These are phyloP conservation scores for Eristalis arbustorum DNA, from an alignment of 2,888 invertebrate species.

Conservation along the genomic window DNA sequence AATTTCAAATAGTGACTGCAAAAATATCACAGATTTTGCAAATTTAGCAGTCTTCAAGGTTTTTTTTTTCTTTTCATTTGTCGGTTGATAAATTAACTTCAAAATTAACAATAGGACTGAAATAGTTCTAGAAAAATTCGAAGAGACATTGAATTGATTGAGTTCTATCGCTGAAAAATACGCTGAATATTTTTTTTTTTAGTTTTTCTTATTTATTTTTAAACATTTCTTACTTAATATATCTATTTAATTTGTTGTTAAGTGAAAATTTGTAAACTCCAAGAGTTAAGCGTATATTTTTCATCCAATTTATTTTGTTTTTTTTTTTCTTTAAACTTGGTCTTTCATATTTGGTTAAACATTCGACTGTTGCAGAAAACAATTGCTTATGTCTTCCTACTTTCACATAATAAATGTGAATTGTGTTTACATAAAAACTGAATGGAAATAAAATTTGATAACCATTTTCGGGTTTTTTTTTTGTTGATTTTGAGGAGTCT, in stretches of 20 bases:
- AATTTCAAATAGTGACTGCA: slow-evolving; percentile 71
- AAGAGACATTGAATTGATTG: not conserved
- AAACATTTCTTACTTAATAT: not conserved
- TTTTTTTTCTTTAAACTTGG: slow-evolving; percentile 8
- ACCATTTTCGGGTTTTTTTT: not conserved
- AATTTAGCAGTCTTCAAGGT: slow-evolving; percentile 72
- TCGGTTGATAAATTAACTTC: not conserved
- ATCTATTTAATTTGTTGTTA: slow-evolving; percentile 1
- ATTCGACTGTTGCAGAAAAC: slow-evolving; percentile 10
- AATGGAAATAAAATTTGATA: not conserved
- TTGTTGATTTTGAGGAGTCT: slow-evolving; percentile 3
- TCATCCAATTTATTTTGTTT: slow-evolving; percentile 22
- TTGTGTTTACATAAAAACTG: not conserved
- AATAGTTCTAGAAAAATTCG: not conserved
- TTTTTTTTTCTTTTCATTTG: slow-evolving; percentile 24
- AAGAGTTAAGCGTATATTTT: slow-evolving; percentile 9
- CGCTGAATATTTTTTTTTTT: not conserved
- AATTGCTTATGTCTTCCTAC: slow-evolving; percentile 9
- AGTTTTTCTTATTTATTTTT: not conserved
- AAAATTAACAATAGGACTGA: not conserved
- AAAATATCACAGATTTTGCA: slow-evolving; percentile 74
- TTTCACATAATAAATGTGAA: not conserved
- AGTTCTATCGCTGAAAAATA: not conserved
- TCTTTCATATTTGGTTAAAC: slow-evolving; percentile 17
- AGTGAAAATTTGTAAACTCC: slow-evolving; percentile 34